Evolutionary conservation across 1,140 invertebrate species (phyloP).

Genomic region (Cardiocondyla obscurior): DNA sequence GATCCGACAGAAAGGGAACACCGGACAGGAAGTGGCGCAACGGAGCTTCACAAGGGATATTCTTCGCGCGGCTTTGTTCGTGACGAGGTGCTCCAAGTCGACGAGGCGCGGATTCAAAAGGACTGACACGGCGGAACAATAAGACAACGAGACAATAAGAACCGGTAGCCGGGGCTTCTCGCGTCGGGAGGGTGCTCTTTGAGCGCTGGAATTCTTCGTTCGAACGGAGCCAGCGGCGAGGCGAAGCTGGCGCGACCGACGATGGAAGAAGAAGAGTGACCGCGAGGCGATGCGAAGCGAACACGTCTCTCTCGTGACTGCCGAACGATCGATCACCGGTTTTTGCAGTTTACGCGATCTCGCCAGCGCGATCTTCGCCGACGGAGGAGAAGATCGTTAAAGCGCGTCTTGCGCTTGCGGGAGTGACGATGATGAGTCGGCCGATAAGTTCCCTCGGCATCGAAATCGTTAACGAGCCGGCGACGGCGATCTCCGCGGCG

Average conservation of each 20-base stretch:
- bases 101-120: slow-evolving; percentile 53
- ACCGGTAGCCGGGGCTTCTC: slow-evolving; percentile 68
- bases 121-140: slow-evolving; percentile 63
- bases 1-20: slow-evolving; percentile 4
- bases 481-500: background rate
- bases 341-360: slow-evolving; percentile 47
- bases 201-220: slow-evolving; percentile 38
- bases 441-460: slow-evolving; percentile 57
- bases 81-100: slow-evolving; percentile 46
- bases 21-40: slow-evolving; percentile 52
- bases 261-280: slow-evolving; percentile 32
- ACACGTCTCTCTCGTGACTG: slow-evolving; percentile 43
- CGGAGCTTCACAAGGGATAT: slow-evolving; percentile 48
- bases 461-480: slow-evolving; percentile 51
- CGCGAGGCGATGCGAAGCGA: slow-evolving; percentile 12
- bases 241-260: background rate
- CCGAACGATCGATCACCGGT: slow-evolving; percentile 62
- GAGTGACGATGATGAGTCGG: slow-evolving; percentile 52
- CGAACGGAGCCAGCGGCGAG: background rate
- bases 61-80: slow-evolving; percentile 46
- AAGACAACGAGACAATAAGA: slow-evolving; percentile 67
- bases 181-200: slow-evolving; percentile 58
- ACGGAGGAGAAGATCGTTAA: slow-evolving; percentile 33
- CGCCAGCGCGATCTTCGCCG: slow-evolving; percentile 25
- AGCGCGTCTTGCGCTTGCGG: slow-evolving; percentile 35